Evolutionary conservation across 2,888 invertebrate genomes (phyloP), one percentile per base, ranked within the genome.

Genomic region (Byasa hedistus): DNA sequence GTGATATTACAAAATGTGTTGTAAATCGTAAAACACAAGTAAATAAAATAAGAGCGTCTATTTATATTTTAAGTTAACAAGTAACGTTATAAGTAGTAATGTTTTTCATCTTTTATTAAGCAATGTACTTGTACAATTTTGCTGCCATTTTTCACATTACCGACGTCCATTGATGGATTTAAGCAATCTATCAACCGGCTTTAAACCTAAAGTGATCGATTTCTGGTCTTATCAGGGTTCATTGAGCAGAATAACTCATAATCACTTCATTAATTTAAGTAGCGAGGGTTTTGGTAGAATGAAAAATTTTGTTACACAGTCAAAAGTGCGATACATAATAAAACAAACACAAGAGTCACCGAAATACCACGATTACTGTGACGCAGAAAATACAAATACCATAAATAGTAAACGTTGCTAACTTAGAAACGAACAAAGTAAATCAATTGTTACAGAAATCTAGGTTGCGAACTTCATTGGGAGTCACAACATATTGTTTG

Each of bases 121-220:
- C 19, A n/a, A 5, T 19, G 3, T n/a, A 48, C 48, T 19, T 5
- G 22, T 56, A 48, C 21, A 63, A 56, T 44, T 57, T 51, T 63
- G 48, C 48, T 57, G 22, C 57, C 48, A 63, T 63, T 63, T 57
- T 63, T 63, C 63, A 57, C 48, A 24, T 57, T 22, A 57, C 22
- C 57, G 63, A 63, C 57, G 32, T 63, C 57, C 57, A 23, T 58
- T 64, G 64, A 64, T 64, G 39, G 57, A 64, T 64, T 58, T 36
- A 36, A 64, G 59, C 58, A 64, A 64, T 64, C 58, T 64, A 64
- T 64, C 64, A 64, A 59, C 12, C 27, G 44, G 52, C 58, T 64
- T 64, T 27, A 54, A 54, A 58, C 32, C 44, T 52, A 19, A n/a
- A 27, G 54, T 64, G 64, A 59, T 59, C 59, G 54, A 59, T 58